Evolutionary conservation across 1,140 invertebrate genomes (phyloP).

Genomic region (Lepidurus apus): DNA sequence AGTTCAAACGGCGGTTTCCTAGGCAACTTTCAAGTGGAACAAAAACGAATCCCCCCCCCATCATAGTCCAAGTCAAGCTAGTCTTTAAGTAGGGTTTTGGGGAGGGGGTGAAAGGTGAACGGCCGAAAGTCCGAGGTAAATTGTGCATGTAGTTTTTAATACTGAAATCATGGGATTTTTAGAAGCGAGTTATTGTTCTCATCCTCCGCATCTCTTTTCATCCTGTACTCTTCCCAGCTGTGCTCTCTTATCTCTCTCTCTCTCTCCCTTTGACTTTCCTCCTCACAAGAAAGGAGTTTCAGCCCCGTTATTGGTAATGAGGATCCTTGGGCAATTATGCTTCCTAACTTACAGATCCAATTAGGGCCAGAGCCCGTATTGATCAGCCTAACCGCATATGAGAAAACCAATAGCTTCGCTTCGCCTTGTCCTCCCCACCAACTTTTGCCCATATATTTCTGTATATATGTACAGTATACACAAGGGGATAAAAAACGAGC

Average conservation of each 20-base stretch:
- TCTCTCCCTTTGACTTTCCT: not conserved
- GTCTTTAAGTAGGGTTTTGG: no score
- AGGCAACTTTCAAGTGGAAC: no score
- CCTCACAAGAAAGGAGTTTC: slow-evolving; percentile 5
- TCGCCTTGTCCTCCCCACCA: not conserved
- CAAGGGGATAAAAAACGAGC: not conserved
- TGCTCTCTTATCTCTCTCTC: not conserved
- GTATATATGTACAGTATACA: not conserved
- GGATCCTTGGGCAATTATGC: slow-evolving; percentile 14
- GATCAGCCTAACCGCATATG: slow-evolving; percentile 21
- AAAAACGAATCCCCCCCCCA: no score
- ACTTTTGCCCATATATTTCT: not conserved
- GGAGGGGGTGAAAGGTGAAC: no score
- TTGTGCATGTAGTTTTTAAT: no score
- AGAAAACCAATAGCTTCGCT: slow-evolving; percentile 17
- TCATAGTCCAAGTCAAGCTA: no score
- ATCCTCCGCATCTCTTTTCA: no score
- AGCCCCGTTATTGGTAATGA: slow-evolving; percentile 12
- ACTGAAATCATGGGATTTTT: no score
- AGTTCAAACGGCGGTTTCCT: no score
- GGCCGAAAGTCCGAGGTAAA: no score
- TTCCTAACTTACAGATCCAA: slow-evolving; percentile 22
- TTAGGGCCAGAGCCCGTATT: slow-evolving; percentile 9
- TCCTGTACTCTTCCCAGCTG: not conserved
- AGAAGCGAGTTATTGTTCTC: no score